These are phyloP conservation scores for Apteryx mantelli DNA, from an alignment of 2,113 vertebrate genomes.

Conservation along the genomic window DNA sequence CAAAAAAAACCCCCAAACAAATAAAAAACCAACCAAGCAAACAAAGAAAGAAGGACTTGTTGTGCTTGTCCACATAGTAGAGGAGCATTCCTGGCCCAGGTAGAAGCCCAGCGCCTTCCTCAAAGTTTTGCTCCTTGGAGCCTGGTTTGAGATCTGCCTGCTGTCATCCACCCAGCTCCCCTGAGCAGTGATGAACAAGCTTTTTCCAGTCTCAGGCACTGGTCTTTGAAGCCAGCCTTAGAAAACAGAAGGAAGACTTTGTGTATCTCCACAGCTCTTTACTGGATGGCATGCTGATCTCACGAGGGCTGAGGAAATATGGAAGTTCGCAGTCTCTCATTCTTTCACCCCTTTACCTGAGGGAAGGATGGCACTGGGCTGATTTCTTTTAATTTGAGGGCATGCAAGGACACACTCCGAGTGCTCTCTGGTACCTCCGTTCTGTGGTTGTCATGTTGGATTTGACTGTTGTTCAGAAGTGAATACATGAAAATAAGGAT, in stretches of 20 bases:
- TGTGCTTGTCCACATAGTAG: not conserved
- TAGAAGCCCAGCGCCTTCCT: not conserved
- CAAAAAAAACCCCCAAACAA: no score
- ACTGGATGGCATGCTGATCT: not conserved
- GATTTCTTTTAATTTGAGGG: not conserved
- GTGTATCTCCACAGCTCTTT: not conserved
- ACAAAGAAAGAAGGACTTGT: not conserved
- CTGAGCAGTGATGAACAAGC: not conserved
- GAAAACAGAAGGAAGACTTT: not conserved
- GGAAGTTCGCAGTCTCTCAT: not conserved
- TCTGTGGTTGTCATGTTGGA: not conserved
- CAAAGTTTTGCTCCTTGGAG: not conserved
- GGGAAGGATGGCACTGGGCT: not conserved
- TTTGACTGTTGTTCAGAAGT: not conserved
- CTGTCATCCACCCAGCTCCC: not conserved
- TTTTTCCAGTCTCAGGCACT: no score
- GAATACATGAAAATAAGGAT: not conserved
- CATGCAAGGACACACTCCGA: not conserved
- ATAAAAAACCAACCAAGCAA: no score
- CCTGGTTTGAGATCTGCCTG: fast-evolving
- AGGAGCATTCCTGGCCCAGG: not conserved
- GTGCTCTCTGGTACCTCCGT: not conserved
- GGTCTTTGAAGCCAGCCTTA: not conserved
- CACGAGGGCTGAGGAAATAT: not conserved
- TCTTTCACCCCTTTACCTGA: not conserved